Evolutionary conservation across 2,113 vertebrate genomes (phyloP).

Genomic region (Redunca redunca): DNA sequence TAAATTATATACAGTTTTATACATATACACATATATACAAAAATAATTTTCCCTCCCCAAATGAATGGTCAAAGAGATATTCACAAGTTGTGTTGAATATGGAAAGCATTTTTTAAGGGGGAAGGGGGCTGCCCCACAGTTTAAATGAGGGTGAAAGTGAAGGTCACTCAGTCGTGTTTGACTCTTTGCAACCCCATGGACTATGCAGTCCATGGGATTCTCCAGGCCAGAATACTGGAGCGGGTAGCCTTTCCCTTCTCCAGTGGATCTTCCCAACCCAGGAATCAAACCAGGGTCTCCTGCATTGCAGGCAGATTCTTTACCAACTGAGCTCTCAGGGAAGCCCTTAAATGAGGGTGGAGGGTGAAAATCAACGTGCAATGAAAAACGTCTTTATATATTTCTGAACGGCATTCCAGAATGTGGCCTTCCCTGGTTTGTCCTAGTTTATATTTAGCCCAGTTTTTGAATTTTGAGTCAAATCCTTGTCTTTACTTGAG

Average conservation of each 20-base stretch:
- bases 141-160: neutral
- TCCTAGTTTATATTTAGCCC: neutral
- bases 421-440: neutral
- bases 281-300: neutral
- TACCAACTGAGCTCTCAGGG: neutral
- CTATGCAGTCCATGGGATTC: neutral
- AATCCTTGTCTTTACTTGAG: neutral
- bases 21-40: neutral
- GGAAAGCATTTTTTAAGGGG: neutral
- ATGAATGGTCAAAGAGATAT: neutral
- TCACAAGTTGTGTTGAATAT: neutral
- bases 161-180: accelerated
- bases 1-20: neutral
- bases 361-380: neutral
- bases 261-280: neutral
- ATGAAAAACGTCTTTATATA: neutral
- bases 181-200: neutral
- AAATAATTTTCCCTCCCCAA: neutral
- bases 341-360: neutral
- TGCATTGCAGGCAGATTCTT: neutral
- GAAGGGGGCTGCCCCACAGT: neutral
- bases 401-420: neutral
- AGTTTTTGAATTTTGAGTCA: neutral
- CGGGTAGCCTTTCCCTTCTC: neutral
- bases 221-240: neutral